phyloP scores from a whole-genome alignment of 2,113 vertebrate genomes.

The Etheostoma spectabile region DNA sequence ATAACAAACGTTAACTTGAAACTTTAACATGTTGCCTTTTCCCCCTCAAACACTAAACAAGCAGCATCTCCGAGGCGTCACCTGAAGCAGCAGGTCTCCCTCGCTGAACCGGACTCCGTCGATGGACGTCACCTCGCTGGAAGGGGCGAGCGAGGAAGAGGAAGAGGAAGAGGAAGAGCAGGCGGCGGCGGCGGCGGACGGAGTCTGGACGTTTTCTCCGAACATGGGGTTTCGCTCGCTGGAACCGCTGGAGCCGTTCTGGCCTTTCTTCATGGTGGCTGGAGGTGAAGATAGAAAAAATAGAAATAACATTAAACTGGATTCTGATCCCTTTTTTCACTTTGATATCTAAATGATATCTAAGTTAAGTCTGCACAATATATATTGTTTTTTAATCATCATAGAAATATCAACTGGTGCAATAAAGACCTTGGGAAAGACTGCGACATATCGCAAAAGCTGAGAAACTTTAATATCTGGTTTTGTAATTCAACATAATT shows the following conservation, averaged over 20 bases:
- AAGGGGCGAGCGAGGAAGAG: background rate
- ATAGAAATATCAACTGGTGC: too few species aligned
- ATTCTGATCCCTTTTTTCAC: too few species aligned
- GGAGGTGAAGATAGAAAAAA: conserved; percentile 5
- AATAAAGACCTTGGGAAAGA: too few species aligned
- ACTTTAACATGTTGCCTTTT: accelerated
- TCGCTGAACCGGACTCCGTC: conserved; percentile 82
- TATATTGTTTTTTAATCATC: too few species aligned
- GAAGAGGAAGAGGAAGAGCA: background rate
- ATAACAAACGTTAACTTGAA: too few species aligned
- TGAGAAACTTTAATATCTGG: too few species aligned
- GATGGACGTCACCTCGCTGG: conserved; percentile 25
- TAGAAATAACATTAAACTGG: too few species aligned
- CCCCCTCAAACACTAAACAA: too few species aligned
- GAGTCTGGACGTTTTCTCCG: conserved; percentile 50
- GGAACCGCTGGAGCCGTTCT: conserved; percentile 49
- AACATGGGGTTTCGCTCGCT: conserved; percentile 41
- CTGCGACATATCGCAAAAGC: too few species aligned
- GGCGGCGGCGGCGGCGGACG: background rate
- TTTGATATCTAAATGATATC: too few species aligned
- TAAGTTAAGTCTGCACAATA: too few species aligned
- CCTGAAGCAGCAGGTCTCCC: conserved; percentile 88
- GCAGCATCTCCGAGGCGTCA: conserved; percentile 19
- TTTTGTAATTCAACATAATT: too few species aligned
- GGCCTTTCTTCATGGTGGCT: conserved; percentile 78